Base-by-base conservation (phyloP, 2,888 invertebrate species). In the Agrotis exclamationis region DNA sequence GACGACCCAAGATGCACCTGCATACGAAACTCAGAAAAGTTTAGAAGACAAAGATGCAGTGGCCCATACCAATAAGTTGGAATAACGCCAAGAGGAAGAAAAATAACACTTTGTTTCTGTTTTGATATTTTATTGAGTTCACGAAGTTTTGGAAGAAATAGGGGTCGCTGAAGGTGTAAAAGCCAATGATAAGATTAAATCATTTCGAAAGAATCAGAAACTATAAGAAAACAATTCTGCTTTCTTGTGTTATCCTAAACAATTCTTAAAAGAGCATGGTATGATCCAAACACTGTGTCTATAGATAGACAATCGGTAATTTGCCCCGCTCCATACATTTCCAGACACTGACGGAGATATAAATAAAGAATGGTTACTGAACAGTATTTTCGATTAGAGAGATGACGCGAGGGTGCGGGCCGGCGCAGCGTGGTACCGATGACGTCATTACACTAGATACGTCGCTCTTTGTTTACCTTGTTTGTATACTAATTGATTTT, bases 351-450 rank as follows among this genome's bases (percentile, higher is more conserved):
- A 70, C 80, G 75, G 81, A 71, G 86, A 84, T 89, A 89, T 87
- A 90, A 89, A 90, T 90, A 90, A 88, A 89, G 86, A 87, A 86
- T 86, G 80, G 86, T 85, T 86, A 88, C 85, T 84, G 84, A 82
- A 86, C 86, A 87, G 87, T 89, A 89, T 88, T 88, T 89, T 88
- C 83, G 88, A 88, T 91, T 87, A 89, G 80, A 80, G 86, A 89
- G 87, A 86, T 90, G 89, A 87, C 85, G 87, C 80, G 85, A 86
- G 87, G 86, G 88, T 86, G 87, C 82, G 83, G 79, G 77, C 76
- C 70, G 70, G 80, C 85, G 74, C 86, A 82, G 83, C 86, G 79
- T 84, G 81, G 84, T 77, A 77, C 77, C 76, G 70, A 74, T 89
- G 89, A 89, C 88, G 88, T 88, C 85, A 85, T 76, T 87, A 85